These are phyloP conservation scores for Perccottus glenii DNA, from an alignment of 2,113 vertebrate genomes.

Conservation along the genomic window DNA sequence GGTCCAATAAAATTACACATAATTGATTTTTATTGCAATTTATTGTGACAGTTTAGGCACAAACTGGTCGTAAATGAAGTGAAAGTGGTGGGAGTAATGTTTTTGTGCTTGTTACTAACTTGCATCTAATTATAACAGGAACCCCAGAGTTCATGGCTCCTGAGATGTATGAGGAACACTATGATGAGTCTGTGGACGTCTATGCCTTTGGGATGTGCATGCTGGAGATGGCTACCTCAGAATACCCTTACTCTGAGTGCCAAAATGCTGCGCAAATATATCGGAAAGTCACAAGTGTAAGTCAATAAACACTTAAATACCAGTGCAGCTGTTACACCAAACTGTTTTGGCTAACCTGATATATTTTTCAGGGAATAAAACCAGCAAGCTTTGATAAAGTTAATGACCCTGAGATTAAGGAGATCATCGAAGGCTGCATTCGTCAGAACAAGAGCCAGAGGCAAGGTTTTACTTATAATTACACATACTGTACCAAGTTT, in stretches of 20 bases:
- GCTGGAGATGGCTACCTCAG: slow-evolving; percentile 95
- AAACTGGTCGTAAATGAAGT: background rate
- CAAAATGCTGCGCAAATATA: slow-evolving; percentile 96
- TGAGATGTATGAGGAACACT: slow-evolving; percentile 96
- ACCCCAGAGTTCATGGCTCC: slow-evolving; percentile 96
- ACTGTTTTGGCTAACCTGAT: background rate
- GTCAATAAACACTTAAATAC: slow-evolving; percentile 49
- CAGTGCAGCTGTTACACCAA: background rate
- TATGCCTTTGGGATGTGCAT: slow-evolving; percentile 97
- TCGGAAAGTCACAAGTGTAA: slow-evolving; percentile 96
- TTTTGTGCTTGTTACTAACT: slow-evolving; percentile 21
- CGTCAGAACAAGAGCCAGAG: slow-evolving; percentile 90
- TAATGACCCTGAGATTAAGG: slow-evolving; percentile 92
- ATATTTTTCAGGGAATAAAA: slow-evolving; percentile 87
- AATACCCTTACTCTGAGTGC: slow-evolving; percentile 94
- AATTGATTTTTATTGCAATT: background rate
- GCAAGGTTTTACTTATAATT: slow-evolving; percentile 64
- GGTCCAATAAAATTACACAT: no score
- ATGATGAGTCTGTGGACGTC: slow-evolving; percentile 93
- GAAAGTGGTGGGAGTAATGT: slow-evolving; percentile 4
- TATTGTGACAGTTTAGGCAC: slow-evolving; percentile 9
- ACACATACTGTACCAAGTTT: background rate
- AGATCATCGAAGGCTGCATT: slow-evolving; percentile 95
- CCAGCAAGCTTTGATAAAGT: slow-evolving; percentile 95
- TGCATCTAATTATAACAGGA: slow-evolving; percentile 73